These are phyloP conservation scores for Pachypeltis micranthus DNA, from an alignment of 1,140 invertebrate species.

Conservation along the genomic window DNA sequence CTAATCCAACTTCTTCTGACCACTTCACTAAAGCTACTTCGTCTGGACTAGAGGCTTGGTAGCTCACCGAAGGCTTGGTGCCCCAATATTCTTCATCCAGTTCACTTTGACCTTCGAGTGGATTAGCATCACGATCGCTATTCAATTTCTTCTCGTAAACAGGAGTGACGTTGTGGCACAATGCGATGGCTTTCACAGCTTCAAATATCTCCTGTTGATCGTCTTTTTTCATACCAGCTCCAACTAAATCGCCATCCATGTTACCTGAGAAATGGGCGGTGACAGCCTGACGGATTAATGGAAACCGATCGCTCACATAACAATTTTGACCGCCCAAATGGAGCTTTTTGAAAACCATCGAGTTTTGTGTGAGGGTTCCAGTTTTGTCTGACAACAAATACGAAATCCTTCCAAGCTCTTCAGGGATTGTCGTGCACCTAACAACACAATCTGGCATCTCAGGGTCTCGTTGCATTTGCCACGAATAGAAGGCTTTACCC, in stretches of 20 bases:
- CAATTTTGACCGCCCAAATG: constrained; percentile 64
- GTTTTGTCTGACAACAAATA: constrained; percentile 97
- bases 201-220: constrained; percentile 55
- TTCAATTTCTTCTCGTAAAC: constrained; percentile 57
- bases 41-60: constrained; percentile 91
- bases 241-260: background rate
- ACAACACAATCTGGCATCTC: constrained; percentile 91
- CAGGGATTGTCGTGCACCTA: constrained; percentile 96
- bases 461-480: constrained; percentile 88
- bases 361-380: constrained; percentile 96
- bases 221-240: background rate
- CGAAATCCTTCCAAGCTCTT: constrained; percentile 92
- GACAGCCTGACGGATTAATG: background rate
- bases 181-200: constrained; percentile 83
- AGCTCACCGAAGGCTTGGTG: constrained; percentile 11
- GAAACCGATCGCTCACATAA: background rate
- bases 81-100: constrained; percentile 46
- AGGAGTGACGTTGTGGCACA: constrained; percentile 99
- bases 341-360: constrained; percentile 94
- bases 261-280: constrained; percentile 18
- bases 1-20: constrained; percentile 54
- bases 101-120: constrained; percentile 51
- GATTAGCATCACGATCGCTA: constrained; percentile 25
- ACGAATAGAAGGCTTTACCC: constrained; percentile 96
- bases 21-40: constrained; percentile 79